phyloP scores from a whole-genome alignment of 2,797 vertebrate genomes.

The Falco columbarius region DNA sequence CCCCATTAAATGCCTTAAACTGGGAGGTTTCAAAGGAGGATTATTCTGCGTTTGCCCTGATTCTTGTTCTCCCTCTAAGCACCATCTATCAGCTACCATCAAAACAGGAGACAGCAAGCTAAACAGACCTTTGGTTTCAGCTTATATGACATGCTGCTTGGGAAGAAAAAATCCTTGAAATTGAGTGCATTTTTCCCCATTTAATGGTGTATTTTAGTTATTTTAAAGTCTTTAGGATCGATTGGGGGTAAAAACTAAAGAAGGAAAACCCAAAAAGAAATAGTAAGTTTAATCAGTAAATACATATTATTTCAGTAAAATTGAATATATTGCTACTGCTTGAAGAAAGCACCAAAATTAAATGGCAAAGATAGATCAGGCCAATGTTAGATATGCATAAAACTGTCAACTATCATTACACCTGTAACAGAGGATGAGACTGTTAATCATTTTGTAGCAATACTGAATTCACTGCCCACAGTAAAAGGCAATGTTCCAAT shows the following conservation, averaged over 20 bases:
- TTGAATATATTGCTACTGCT: neutral
- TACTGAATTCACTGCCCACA: neutral
- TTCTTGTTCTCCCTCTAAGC: neutral
- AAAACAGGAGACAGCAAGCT: neutral
- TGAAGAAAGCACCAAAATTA: neutral
- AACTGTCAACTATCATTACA: neutral
- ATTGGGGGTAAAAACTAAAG: neutral
- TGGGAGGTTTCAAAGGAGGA: neutral
- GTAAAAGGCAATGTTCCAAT: neutral
- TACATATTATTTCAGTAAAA: neutral
- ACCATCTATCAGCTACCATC: neutral
- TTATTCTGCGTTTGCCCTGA: neutral
- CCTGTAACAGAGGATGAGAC: neutral
- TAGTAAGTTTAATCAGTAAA: neutral
- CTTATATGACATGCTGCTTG: neutral
- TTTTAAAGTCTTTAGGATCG: neutral
- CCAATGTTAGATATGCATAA: neutral
- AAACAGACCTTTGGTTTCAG: neutral
- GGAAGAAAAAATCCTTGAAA: neutral
- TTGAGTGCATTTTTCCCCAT: neutral
- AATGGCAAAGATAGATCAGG: neutral
- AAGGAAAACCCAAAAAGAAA: neutral
- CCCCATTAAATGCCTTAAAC: conserved; percentile 22
- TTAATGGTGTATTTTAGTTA: neutral
- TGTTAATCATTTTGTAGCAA: neutral